Evolutionary conservation across 1,140 invertebrate genomes (phyloP).

Genomic region (Heliconius hermathena): DNA sequence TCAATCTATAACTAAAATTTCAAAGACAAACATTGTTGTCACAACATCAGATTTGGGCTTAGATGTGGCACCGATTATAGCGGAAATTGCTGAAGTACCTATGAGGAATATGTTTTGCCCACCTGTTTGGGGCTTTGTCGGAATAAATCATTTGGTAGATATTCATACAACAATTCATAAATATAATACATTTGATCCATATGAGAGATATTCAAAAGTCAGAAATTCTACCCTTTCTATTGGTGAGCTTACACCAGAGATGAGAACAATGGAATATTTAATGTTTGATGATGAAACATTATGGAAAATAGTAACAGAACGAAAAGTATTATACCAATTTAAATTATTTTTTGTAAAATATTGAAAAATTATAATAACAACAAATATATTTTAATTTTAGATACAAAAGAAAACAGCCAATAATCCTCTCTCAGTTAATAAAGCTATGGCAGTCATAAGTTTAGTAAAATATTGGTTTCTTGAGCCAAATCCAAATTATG

Average conservation of each 20-base stretch:
- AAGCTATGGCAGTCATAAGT: slow-evolving; percentile 67
- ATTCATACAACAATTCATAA: slow-evolving; percentile 73
- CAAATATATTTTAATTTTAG: slow-evolving; percentile 27
- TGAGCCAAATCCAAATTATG: slow-evolving; percentile 55
- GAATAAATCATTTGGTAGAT: slow-evolving; percentile 79
- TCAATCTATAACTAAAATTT: slow-evolving; percentile 60
- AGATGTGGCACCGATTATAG: slow-evolving; percentile 56
- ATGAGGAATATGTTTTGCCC: slow-evolving; percentile 78
- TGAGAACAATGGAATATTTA: slow-evolving; percentile 76
- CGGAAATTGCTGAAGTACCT: slow-evolving; percentile 68
- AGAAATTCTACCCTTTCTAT: slow-evolving; percentile 69
- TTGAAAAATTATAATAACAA: not conserved
- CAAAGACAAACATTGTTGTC: slow-evolving; percentile 75
- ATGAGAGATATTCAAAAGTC: slow-evolving; percentile 66
- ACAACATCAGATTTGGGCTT: slow-evolving; percentile 79
- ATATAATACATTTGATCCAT: slow-evolving; percentile 72
- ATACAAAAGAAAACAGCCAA: slow-evolving; percentile 39
- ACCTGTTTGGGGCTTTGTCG: slow-evolving; percentile 82
- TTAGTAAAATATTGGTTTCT: slow-evolving; percentile 75
- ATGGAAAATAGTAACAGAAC: slow-evolving; percentile 59
- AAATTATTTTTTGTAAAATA: not conserved
- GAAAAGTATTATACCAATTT: slow-evolving; percentile 49
- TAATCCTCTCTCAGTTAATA: slow-evolving; percentile 51
- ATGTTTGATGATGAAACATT: slow-evolving; percentile 64
- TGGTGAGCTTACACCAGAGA: slow-evolving; percentile 71